A percentile compares a stretch with the other conserved stretches of the same genome.
These are phyloP conservation scores for Paramormyrops hopkinsi DNA, from an alignment of 2,797 vertebrate genomes.

Conservation along the genomic window DNA sequence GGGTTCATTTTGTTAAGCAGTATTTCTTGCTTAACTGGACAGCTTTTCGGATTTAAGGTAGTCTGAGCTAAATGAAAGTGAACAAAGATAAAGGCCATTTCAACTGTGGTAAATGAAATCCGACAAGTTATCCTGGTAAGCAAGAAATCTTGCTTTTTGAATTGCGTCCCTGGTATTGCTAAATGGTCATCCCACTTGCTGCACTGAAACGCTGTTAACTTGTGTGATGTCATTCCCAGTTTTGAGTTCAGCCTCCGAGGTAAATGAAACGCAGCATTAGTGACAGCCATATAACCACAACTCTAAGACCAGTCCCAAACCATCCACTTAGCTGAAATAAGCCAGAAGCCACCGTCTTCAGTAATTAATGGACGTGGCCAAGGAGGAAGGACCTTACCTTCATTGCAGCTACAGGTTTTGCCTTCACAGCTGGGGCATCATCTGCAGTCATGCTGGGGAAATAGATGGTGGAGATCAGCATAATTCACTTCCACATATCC, in stretches of 20 bases:
- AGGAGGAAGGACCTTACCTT: constrained; percentile 58
- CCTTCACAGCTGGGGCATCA: constrained; percentile 49
- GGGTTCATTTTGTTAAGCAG: not conserved
- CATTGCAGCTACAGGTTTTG: constrained; percentile 51
- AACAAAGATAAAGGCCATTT: too few species aligned
- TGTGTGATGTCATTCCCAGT: not conserved
- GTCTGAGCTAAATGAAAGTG: too few species aligned
- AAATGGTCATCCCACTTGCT: not conserved
- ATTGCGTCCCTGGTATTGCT: not conserved
- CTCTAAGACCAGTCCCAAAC: not conserved
- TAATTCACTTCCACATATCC: not conserved
- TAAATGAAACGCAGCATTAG: not conserved
- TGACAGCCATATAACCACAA: not conserved
- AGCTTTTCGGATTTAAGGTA: too few species aligned
- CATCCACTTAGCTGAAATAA: not conserved
- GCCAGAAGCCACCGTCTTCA: not conserved
- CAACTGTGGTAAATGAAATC: too few species aligned
- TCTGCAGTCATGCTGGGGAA: constrained; percentile 56
- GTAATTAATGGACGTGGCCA: not conserved
- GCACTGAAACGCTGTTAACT: not conserved
- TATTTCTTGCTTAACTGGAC: not conserved
- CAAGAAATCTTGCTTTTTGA: not conserved
- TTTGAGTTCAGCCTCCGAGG: not conserved
- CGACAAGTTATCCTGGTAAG: too few species aligned
- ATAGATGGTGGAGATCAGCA: not conserved